Conservation (phyloP, 2,797 vertebrate species). For the Meda fulgida region DNA sequence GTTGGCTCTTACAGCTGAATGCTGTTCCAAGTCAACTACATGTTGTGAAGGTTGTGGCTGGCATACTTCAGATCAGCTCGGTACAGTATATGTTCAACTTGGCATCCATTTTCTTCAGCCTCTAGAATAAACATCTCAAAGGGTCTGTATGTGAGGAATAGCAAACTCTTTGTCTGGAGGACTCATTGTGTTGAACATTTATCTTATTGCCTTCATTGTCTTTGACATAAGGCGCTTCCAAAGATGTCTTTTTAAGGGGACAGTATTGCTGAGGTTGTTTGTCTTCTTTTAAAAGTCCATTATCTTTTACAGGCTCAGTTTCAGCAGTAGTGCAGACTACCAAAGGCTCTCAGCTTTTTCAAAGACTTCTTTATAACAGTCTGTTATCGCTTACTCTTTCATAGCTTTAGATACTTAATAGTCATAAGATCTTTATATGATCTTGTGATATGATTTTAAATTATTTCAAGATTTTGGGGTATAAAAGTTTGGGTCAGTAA, state of each 20-base stretch:
- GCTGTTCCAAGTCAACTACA: conserved; percentile 67
- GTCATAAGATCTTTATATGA: background rate
- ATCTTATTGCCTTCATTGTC: conserved; percentile 39
- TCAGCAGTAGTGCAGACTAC: conserved; percentile 59
- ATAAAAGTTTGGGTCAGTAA: background rate
- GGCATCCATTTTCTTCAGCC: background rate
- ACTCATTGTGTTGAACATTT: conserved; percentile 43
- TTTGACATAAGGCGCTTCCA: conserved; percentile 31
- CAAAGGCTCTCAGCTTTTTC: conserved; percentile 18
- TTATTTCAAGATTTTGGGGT: background rate
- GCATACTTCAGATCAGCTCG: conserved; percentile 27
- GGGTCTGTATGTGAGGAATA: conserved; percentile 18
- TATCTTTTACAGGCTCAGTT: conserved; percentile 68
- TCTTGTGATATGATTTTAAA: background rate
- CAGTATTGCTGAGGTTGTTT: conserved; percentile 27
- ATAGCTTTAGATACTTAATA: background rate
- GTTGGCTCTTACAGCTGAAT: conserved; percentile 67
- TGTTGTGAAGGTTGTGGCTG: conserved; percentile 51
- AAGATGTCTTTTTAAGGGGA: conserved; percentile 33
- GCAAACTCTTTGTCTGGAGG: conserved; percentile 41
- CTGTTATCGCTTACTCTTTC: background rate
- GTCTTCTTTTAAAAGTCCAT: conserved; percentile 64
- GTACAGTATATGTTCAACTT: conserved; percentile 22
- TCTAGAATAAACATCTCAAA: conserved; percentile 46
- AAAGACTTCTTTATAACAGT: conserved; percentile 22